These are phyloP conservation scores for Varanus salvator DNA, from an alignment of 2,113 vertebrate species.

Conservation along the genomic window DNA sequence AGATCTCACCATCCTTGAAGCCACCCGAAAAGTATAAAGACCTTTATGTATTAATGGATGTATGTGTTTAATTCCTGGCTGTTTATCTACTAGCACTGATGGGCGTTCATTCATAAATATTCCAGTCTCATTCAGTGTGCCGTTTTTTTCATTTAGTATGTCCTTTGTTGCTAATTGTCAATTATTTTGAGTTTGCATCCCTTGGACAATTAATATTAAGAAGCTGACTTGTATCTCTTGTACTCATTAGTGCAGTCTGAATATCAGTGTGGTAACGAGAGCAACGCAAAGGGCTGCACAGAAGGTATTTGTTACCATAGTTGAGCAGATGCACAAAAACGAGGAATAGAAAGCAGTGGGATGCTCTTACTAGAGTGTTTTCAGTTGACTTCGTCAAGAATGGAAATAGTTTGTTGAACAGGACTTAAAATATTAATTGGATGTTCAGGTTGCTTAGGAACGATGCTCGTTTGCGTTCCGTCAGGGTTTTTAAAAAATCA, in stretches of 20 bases:
- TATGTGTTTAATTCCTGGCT: background rate
- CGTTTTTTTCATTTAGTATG: background rate
- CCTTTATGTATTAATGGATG: background rate
- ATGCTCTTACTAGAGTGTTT: background rate
- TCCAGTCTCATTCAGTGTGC: background rate
- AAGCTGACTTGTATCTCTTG: background rate
- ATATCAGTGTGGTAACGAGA: background rate
- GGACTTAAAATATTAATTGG: background rate
- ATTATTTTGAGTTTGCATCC: background rate
- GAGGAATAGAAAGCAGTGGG: background rate
- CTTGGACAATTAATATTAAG: background rate
- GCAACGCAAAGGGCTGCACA: background rate
- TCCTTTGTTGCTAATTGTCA: background rate
- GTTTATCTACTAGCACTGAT: background rate
- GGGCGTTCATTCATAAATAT: background rate
- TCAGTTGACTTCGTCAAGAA: background rate
- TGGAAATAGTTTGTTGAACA: background rate
- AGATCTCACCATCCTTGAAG: too few species aligned
- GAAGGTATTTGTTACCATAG: background rate
- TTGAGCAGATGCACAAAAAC: background rate
- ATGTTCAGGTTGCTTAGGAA: background rate
- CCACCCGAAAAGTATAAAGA: background rate
- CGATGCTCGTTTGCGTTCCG: background rate
- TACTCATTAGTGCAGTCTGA: background rate
- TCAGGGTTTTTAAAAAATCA: background rate